phyloP scores from a whole-genome alignment of 2,888 invertebrate species.

The Camptogramma bilineatum region DNA sequence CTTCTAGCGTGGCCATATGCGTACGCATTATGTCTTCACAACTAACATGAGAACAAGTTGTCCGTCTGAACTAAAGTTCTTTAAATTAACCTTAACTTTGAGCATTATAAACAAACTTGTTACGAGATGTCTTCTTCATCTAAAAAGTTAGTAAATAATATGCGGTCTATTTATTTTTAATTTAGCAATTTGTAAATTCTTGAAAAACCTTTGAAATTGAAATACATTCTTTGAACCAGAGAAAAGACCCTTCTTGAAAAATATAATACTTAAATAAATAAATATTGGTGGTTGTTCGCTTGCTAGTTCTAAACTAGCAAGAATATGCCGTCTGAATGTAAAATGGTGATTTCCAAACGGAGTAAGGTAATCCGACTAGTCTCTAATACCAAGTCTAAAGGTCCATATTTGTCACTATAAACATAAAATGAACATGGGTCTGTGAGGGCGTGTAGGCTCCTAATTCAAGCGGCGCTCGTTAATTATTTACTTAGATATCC shows the following conservation, averaged over 20 bases:
- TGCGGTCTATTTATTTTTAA: no score
- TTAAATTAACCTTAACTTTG: background rate
- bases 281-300: no score
- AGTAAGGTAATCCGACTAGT: constrained; percentile 1
- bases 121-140: background rate
- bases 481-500: constrained; percentile 72
- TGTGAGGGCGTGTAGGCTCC: constrained; percentile 55
- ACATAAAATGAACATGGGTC: constrained; percentile 60
- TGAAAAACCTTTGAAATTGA: no score
- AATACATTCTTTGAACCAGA: no score
- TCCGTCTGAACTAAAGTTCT: constrained; percentile 9
- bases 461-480: constrained; percentile 67
- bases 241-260: no score
- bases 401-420: constrained; percentile 67
- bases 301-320: no score
- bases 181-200: no score
- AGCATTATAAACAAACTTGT: background rate
- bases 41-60: constrained; percentile 6
- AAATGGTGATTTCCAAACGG: background rate
- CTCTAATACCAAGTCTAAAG: constrained; percentile 54
- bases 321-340: no score
- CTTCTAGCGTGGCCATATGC: constrained; percentile 47
- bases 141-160: no score
- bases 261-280: no score
- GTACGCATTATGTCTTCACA: constrained; percentile 45